A percentile compares a stretch with the other conserved stretches of the same genome.
These are phyloP conservation scores for Linnaemya vulpina DNA, from an alignment of 2,888 invertebrate genomes.

Conservation along the genomic window DNA sequence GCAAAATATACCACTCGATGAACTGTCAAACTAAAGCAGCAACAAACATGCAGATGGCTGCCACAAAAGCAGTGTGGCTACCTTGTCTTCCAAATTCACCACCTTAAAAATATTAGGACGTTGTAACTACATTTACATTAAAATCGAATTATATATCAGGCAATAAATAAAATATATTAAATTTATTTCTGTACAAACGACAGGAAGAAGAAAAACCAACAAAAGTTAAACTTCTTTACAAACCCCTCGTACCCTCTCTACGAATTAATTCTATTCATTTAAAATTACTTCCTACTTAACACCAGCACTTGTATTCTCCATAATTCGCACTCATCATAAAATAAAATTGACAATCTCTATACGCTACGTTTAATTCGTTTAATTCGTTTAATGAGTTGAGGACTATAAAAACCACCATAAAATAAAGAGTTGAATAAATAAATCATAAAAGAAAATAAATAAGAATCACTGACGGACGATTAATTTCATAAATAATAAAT, in stretches of 20 bases:
- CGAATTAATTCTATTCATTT: constrained; percentile 12
- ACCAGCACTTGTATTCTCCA: neutral
- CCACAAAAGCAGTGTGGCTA: no score
- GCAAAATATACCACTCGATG: no score
- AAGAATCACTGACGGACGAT: constrained; percentile 57
- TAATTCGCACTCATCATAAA: constrained; percentile 17
- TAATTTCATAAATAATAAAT: constrained; percentile 71
- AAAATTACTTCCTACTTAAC: constrained; percentile 34
- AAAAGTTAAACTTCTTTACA: neutral
- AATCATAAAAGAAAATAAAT: constrained; percentile 59
- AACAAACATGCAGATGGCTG: no score
- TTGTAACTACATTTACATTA: no score
- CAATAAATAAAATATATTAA: neutral
- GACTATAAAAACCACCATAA: constrained; percentile 28
- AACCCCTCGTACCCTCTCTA: neutral
- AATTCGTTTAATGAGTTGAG: constrained; percentile 36
- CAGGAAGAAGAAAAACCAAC: no score
- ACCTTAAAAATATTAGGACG: no score
- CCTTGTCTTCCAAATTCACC: no score
- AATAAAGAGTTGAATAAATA: constrained; percentile 62
- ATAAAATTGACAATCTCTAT: constrained; percentile 25
- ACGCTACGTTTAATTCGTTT: no score
- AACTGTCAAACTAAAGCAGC: no score
- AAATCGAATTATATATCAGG: no score
- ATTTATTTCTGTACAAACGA: neutral